Evolutionary conservation across 2,888 invertebrate genomes (phyloP), one percentile per base, ranked within the genome.

Genomic region (Nezara viridula): DNA sequence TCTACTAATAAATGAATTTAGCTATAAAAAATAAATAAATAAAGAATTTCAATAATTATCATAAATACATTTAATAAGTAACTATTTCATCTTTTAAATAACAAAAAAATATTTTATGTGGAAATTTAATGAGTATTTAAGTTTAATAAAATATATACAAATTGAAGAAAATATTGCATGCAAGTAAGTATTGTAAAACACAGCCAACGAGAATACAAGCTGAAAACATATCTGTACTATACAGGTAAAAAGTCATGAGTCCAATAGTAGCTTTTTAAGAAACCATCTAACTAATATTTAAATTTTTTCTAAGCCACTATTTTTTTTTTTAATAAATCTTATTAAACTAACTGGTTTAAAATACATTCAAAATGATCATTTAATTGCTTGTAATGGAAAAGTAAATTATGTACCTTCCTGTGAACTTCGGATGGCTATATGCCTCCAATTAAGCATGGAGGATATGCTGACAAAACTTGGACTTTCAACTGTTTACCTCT

Each of bases 131-230:
- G 32, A 73, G 19, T 32, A 73, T 73, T 73, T 73, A 37, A 73
- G 66, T 73, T 37, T 73, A 73, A 37, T 37, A 32, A 37, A 73
- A 73, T 73, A 37, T 37, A 73, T 37, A 73, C 37, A 32, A 73
- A 73, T 32, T 73, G 44, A 81, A 47, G 10, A 47, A 14, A n/a
- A 81, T 12, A 81, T 44, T 44, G 81, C 81, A 81, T 81, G 44
- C 44, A 44, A n/a, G n/a, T 47, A 81, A 44, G n/a, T 81, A 81
- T 81, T 81, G 44, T 81, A 81, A 81, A 81, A 81, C 81, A 81
- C 81, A 81, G 81, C 81, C 81, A 47, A 81, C 21, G 21, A 44
- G n/a, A 81, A 81, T n/a, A 81, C 12, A 81, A 81, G 81, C 81
- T 81, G 44, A 24, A 44, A n/a, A 81, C 40, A 77, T 40, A 77